Evolutionary conservation across 2,797 vertebrate species (phyloP).

Genomic region (Todus mexicanus): DNA sequence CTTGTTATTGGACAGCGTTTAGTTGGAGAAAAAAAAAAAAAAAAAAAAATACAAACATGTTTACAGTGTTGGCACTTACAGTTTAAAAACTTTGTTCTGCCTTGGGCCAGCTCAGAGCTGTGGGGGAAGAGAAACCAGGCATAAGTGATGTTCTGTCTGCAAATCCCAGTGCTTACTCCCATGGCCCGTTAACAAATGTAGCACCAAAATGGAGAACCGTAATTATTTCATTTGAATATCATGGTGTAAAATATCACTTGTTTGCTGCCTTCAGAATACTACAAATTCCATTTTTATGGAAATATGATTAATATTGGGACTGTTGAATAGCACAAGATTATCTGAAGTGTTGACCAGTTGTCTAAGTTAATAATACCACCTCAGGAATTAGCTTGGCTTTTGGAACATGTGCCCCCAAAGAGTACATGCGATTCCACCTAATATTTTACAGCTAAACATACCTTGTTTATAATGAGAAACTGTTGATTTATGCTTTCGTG

Average conservation of each 20-base stretch:
- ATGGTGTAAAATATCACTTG: conserved; percentile 29
- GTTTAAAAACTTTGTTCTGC: conserved; percentile 56
- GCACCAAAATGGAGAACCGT: conserved; percentile 31
- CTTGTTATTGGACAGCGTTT: conserved; percentile 58
- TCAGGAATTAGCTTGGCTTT: conserved; percentile 75
- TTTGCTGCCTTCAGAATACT: conserved; percentile 62
- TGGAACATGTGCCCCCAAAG: conserved; percentile 44
- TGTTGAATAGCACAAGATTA: conserved; percentile 71
- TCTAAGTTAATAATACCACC: conserved; percentile 68
- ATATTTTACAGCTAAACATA: conserved; percentile 66
- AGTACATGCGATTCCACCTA: conserved; percentile 51
- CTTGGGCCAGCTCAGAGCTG: conserved; percentile 56
- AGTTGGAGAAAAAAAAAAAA: background rate
- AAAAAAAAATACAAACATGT: conserved; percentile 10
- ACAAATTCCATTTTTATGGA: conserved; percentile 23
- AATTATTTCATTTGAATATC: conserved; percentile 3
- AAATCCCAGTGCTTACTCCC: conserved; percentile 33
- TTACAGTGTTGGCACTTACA: conserved; percentile 74
- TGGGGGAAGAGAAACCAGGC: conserved; percentile 28
- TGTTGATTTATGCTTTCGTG: conserved; percentile 75
- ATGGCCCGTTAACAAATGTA: conserved; percentile 49
- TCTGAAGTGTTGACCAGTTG: conserved; percentile 53
- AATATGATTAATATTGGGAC: conserved; percentile 29
- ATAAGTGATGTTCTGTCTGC: conserved; percentile 13
- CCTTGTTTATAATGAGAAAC: conserved; percentile 64